These are phyloP conservation scores for Alentia gelatinosa DNA, from an alignment of 2,888 invertebrate species.

Conservation along the genomic window DNA sequence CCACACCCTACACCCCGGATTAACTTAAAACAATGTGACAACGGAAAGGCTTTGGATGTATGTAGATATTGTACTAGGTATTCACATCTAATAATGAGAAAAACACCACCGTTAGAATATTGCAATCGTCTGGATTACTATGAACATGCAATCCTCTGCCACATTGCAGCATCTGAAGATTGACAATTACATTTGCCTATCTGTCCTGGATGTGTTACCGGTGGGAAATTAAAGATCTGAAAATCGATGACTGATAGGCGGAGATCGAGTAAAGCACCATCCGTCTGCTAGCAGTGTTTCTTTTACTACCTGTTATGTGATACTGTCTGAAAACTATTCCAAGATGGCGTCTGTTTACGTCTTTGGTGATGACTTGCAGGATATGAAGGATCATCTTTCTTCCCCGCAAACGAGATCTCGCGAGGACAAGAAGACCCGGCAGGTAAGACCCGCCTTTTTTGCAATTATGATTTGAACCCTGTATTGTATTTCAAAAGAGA, in stretches of 20 bases:
- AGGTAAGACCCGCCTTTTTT: neutral
- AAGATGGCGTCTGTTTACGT: conserved; percentile 56
- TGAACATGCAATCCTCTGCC: too few species aligned
- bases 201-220: neutral
- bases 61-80: too few species aligned
- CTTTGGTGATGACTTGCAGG: conserved; percentile 67
- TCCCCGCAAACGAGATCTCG: conserved; percentile 62
- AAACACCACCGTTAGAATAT: too few species aligned
- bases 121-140: too few species aligned
- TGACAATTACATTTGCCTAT: neutral
- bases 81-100: too few species aligned
- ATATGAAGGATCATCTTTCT: conserved; percentile 71
- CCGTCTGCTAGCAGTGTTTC: neutral
- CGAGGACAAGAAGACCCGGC: conserved; percentile 53
- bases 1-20: too few species aligned
- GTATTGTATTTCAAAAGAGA: too few species aligned
- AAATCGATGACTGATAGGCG: neutral
- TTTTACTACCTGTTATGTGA: neutral
- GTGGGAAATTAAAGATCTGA: neutral
- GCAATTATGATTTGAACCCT: too few species aligned
- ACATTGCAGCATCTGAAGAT: neutral
- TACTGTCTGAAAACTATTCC: neutral
- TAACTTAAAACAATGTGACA: too few species aligned
- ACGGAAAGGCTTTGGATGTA: too few species aligned
- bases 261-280: neutral